phyloP scores from a whole-genome alignment of 35 echinoderm and acorn worm species.

The Lytechinus pictus region DNA sequence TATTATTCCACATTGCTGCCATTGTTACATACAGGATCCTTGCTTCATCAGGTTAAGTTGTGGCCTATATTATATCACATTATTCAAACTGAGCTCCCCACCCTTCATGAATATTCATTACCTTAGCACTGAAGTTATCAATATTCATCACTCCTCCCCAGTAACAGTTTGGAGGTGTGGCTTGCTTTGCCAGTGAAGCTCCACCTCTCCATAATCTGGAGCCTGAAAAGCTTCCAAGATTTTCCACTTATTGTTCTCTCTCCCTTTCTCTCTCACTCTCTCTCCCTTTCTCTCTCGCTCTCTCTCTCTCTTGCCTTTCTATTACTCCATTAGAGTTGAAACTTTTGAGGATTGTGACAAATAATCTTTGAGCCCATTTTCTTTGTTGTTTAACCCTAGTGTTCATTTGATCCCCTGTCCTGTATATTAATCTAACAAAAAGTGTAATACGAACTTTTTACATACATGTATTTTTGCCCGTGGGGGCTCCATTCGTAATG shows the following conservation, averaged over 20 bases:
- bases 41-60: background rate
- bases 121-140: background rate
- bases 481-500: too few species aligned
- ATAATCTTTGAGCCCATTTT: background rate
- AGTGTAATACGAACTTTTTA: too few species aligned
- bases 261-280: background rate
- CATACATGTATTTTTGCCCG: too few species aligned
- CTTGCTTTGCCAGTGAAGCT: background rate
- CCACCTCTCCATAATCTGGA: background rate
- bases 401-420: too few species aligned
- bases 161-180: background rate
- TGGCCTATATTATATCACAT: background rate
- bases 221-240: background rate
- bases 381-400: background rate
- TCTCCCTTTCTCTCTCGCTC: background rate
- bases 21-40: background rate
- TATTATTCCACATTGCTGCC: background rate
- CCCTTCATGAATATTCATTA: background rate
- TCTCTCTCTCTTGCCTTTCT: background rate
- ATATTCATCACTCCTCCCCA: constrained; percentile 17
- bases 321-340: background rate
- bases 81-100: background rate
- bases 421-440: too few species aligned
- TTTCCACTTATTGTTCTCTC: background rate
- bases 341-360: background rate